Evolutionary conservation across 2,113 vertebrate genomes (phyloP), one percentile per base, ranked within the genome.

Genomic region (Ranitomeya variabilis): DNA sequence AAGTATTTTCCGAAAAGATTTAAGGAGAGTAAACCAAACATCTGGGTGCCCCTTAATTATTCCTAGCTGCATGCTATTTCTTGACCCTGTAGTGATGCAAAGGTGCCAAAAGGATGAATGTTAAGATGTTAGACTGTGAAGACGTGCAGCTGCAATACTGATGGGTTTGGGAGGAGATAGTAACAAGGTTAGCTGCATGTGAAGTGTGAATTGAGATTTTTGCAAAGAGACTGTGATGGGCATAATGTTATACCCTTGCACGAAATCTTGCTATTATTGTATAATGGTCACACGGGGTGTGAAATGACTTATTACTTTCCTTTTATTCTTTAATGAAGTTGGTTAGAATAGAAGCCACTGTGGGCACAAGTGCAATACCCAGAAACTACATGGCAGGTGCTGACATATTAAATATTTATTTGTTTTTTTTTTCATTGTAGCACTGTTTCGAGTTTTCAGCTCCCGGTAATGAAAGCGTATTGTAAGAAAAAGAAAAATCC

Each of bases 171-270:
- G 94, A 94, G 95, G 92, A 92, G 93, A 95, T 95, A 95, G 94
- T 96, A 96, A 97, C 96, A 96, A 95, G 96, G 96, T 97, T 96
- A 96, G 95, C 95, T 95, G 95, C 95, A 95, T 96, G 94, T 96
- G 95, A 97, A 96, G 96, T 96, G 96, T 96, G 96, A 97, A 97
- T 96, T 96, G 94, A 95, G 95, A 96, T 96, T 96, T 96, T 96
- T 95, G 95, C 95, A 95, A 96, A 96, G 94, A 95, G 96, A 94
- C 95, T 95, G 95, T 94, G 95, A 95, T 94, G 95, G 95, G 94
- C 94, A 94, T 94, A 95, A 94, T 96, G 95, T 95, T 95, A 94
- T 95, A 95, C 94, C 95, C 94, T 95, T 95, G 94, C 94, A 95
- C 95, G 95, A 95, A 95, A 95, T 96, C 95, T 94, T 94, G 93